Percentiles rank a stretch among this genome's conserved stretches.
phyloP scores from a whole-genome alignment of 1,140 invertebrate genomes.

The Calycopis cecrops region DNA sequence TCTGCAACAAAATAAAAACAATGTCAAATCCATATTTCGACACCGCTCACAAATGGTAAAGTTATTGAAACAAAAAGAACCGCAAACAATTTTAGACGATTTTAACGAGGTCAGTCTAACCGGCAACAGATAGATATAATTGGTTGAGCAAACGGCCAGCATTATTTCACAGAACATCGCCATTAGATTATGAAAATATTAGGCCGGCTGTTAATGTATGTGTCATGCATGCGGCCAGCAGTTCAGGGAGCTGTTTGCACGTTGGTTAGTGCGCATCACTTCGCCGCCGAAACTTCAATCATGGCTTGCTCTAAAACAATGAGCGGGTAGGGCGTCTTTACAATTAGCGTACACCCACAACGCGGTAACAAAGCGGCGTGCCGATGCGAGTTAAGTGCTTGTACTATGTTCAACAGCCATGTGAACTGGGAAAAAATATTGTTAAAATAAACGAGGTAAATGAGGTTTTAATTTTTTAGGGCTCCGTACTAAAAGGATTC shows the following conservation, averaged over 20 bases:
- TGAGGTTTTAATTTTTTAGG: too few relatives aligned
- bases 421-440: constrained; percentile 38
- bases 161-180: constrained; percentile 73
- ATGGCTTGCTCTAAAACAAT: constrained; percentile 72
- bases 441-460: too few relatives aligned
- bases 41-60: neutral
- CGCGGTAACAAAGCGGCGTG: constrained; percentile 44
- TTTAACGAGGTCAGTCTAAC: constrained; percentile 71
- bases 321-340: constrained; percentile 67
- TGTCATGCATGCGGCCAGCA: constrained; percentile 61
- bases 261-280: constrained; percentile 63
- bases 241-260: constrained; percentile 52
- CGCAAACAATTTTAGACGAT: constrained; percentile 65
- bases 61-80: constrained; percentile 39
- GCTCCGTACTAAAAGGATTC: too few relatives aligned
- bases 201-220: constrained; percentile 71
- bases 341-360: constrained; percentile 69
- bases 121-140: constrained; percentile 66
- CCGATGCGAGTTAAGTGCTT: constrained; percentile 57
- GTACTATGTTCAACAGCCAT: constrained; percentile 43
- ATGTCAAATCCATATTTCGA: constrained; percentile 20
- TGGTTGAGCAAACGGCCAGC: constrained; percentile 62
- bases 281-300: constrained; percentile 68
- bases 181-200: constrained; percentile 75
- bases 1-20: constrained; percentile 75